Evolutionary conservation across 1,140 invertebrate species (phyloP), one percentile per base, ranked within the genome.

Genomic region (Stenopsyche tienmushanensis): DNA sequence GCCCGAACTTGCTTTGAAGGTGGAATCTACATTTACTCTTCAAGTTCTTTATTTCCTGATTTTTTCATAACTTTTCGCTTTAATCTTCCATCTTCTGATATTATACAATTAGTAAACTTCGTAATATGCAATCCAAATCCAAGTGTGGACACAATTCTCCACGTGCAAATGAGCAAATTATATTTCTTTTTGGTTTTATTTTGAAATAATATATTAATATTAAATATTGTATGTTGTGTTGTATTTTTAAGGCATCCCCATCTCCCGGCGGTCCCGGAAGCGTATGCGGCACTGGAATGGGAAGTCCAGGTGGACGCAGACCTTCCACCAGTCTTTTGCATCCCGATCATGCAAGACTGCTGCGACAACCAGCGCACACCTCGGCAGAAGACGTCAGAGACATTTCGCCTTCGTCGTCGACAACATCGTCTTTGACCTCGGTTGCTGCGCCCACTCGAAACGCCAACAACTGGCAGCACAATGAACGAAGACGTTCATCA

Each of bases 311-410:
- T 17, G 59, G 47, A 1, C 29, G 68, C 7, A 77, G 85, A 29
- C 83, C 85, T 39, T 87, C 85, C 65, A 80, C 77, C 62, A 75
- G 80, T 1, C 73, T 88, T 0, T 77, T 89, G 17, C 87, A 88
- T 79, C 87, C 87, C 7, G 85, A 88, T 67, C 86, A 88, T 74
- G 87, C 87, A 17, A 76, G 86, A 1, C 74, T 88, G 2, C 76
- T 83, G n/a, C 53, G 67, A 18, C 70, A 64, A 57, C 64, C 67
- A 7, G 72, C 84, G 72, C 68, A 83, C 73, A 76, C 81, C 73
- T 74, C 76, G 73, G 65, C 77, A 69, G 69, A 83, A 76, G 71
- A 84, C 75, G 65, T 78, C 72, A 72, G 77, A 67, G 73, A 77
- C 71, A 71, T 72, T 25, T 79, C 78, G 0, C 65, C 73, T 3